Conservation (phyloP, 64 coral and sea anemone genomes). For the Pachyseris speciosa region DNA sequence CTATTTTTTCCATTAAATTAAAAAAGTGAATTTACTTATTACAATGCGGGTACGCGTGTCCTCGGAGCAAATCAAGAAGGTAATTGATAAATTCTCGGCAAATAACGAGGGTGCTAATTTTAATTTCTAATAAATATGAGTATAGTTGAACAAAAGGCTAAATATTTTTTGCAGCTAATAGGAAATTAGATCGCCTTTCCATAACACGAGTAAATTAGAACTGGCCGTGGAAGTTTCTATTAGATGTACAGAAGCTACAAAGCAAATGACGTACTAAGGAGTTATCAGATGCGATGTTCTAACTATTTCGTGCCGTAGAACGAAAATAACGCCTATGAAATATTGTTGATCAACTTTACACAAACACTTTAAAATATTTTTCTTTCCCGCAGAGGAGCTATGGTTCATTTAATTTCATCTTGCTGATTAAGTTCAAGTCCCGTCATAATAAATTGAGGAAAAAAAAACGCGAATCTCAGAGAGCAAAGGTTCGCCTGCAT, state of each 20-base stretch:
- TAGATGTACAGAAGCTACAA: not conserved
- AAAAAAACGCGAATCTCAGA: not conserved
- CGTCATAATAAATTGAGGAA: constrained; percentile 48
- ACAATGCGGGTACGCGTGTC: constrained; percentile 13
- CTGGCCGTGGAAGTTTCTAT: not conserved
- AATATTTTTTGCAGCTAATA: constrained; percentile 26
- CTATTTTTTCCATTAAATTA: constrained; percentile 26
- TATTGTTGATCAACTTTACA: constrained; percentile 43
- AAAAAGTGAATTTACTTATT: constrained; percentile 61
- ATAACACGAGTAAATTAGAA: not conserved
- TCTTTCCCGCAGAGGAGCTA: constrained; percentile 42
- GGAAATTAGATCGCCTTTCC: constrained; percentile 8
- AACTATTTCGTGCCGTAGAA: not conserved
- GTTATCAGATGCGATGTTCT: not conserved
- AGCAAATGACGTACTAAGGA: too few relatives aligned
- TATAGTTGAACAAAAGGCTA: constrained; percentile 42
- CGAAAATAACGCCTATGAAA: constrained; percentile 2
- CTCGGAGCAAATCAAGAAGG: not conserved
- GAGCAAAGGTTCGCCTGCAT: not conserved
- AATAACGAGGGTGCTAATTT: constrained; percentile 31
- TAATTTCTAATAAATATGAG: constrained; percentile 60
- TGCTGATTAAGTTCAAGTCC: constrained; percentile 36
- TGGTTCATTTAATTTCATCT: constrained; percentile 42
- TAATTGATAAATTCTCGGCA: constrained; percentile 40
- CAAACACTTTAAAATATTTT: constrained; percentile 61